These are phyloP conservation scores for Poeciliopsis presidionis DNA, from an alignment of 2,797 vertebrate genomes.

Conservation along the genomic window DNA sequence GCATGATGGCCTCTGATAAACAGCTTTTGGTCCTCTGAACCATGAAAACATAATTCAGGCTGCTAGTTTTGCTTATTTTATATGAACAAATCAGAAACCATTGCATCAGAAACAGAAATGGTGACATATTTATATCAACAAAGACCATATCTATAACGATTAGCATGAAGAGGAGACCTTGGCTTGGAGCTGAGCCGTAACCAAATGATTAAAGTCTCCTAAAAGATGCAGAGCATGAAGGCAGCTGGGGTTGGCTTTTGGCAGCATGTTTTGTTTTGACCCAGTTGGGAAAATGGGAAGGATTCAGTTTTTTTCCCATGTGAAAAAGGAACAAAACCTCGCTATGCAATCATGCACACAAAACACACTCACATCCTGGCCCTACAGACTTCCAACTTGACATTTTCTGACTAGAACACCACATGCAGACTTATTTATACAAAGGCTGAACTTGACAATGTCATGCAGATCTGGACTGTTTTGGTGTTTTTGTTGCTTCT, in stretches of 20 bases:
- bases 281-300: conserved; percentile 23
- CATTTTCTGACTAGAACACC: conserved; percentile 58
- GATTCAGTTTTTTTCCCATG: conserved; percentile 38
- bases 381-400: conserved; percentile 37
- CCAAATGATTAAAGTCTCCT: conserved; percentile 46
- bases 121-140: conserved; percentile 24
- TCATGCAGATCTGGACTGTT: conserved; percentile 76
- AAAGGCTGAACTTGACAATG: conserved; percentile 72
- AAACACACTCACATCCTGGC: conserved; percentile 32
- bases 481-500: conserved; percentile 45
- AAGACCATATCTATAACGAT: conserved; percentile 19
- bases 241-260: conserved; percentile 66
- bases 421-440: conserved; percentile 71
- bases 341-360: conserved; percentile 22
- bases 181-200: conserved; percentile 54
- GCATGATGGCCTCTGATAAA: conserved; percentile 20
- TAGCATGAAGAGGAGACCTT: conserved; percentile 41
- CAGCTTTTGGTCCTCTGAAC: conserved; percentile 35
- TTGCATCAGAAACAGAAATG: conserved; percentile 30
- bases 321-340: conserved; percentile 51
- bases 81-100: conserved; percentile 37
- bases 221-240: conserved; percentile 64
- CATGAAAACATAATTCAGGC: conserved; percentile 29
- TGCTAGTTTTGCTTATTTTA: conserved; percentile 24
- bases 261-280: conserved; percentile 57